These are phyloP conservation scores for Plotosus lineatus DNA, from an alignment of 2,113 vertebrate species.

Conservation along the genomic window DNA sequence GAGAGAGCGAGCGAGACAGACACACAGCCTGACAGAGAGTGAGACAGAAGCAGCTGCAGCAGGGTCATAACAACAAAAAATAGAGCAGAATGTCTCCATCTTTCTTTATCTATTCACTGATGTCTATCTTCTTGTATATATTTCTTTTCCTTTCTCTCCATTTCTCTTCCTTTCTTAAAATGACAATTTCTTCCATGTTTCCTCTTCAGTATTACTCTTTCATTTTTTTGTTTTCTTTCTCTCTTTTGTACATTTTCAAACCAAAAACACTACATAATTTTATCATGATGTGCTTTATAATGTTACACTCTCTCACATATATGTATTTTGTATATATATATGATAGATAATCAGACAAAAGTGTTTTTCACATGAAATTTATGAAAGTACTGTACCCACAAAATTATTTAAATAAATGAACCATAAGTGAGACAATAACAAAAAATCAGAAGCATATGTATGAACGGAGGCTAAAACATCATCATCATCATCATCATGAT, in stretches of 20 bases:
- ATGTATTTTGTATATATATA: neutral
- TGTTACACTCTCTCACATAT: no score
- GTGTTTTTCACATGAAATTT: no score
- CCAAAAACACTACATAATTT: neutral
- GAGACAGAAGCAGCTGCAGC: slow-evolving; percentile 47
- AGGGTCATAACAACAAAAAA: slow-evolving; percentile 2
- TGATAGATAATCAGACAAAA: neutral
- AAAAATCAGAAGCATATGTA: no score
- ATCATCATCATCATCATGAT: no score
- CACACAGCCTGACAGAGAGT: neutral
- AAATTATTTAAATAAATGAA: no score
- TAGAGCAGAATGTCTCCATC: neutral
- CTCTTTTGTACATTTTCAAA: neutral
- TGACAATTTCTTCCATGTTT: neutral
- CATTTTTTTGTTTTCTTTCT: neutral
- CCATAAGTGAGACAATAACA: no score
- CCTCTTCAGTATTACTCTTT: neutral
- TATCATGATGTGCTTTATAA: neutral
- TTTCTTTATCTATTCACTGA: neutral
- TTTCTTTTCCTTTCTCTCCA: neutral
- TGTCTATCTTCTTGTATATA: neutral
- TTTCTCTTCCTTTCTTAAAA: neutral
- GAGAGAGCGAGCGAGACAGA: neutral
- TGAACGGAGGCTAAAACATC: no score
- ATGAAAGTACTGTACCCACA: no score